Conservation (phyloP, 2,888 invertebrate species). For the Byasa hedistus region DNA sequence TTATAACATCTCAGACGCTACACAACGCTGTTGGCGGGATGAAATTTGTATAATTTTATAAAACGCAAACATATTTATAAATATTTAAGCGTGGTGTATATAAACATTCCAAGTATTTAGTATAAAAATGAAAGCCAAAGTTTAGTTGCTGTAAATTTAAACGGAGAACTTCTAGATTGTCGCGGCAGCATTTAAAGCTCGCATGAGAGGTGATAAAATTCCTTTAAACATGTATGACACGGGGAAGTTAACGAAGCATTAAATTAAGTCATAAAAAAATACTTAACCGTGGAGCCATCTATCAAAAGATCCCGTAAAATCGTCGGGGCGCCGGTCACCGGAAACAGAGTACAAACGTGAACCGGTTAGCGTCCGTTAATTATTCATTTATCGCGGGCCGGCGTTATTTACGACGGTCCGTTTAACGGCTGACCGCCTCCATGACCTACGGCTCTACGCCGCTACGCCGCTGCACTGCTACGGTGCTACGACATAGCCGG, state of each 20-base stretch:
- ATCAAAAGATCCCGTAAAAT: slow-evolving; percentile 28
- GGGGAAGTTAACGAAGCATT: slow-evolving; percentile 6
- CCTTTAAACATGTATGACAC: not conserved
- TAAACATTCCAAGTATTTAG: no score
- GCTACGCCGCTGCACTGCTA: slow-evolving; percentile 20
- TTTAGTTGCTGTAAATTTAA: no score
- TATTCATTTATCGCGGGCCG: slow-evolving; percentile 63
- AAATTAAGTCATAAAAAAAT: slow-evolving; percentile 18
- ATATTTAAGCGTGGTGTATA: no score
- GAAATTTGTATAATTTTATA: not conserved
- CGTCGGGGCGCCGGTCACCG: slow-evolving; percentile 22
- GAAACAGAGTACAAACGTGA: slow-evolving; percentile 41
- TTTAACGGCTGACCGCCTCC: slow-evolving; percentile 43
- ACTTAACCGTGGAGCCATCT: slow-evolving; percentile 8
- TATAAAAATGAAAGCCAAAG: no score
- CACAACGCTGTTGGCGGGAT: no score
- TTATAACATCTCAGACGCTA: no score
- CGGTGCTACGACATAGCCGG: slow-evolving; percentile 42
- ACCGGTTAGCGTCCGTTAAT: slow-evolving; percentile 62
- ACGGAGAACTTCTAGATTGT: no score
- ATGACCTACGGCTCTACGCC: slow-evolving; percentile 32
- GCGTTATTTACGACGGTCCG: slow-evolving; percentile 45
- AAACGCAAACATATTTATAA: no score
- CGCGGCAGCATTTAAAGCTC: no score
- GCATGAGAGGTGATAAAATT: no score